Evolutionary conservation across 2,888 invertebrate genomes (phyloP), one percentile per base, ranked within the genome.

Genomic region (Cancer borealis): DNA sequence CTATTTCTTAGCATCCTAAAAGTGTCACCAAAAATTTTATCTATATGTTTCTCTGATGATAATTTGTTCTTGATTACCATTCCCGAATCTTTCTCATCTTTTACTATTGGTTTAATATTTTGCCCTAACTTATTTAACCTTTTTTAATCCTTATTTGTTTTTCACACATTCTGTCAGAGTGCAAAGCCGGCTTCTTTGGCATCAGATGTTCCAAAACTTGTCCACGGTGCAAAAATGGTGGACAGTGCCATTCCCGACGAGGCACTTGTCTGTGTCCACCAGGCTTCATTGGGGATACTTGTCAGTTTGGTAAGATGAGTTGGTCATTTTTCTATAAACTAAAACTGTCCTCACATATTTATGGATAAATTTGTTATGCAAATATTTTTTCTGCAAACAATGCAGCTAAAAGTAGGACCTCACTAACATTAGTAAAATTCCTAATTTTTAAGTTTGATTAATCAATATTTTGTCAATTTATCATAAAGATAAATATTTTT

Each of bases 191-290:
- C n/a, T 60, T 30, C 47, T 94, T 60, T 14, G 94, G 94, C 79
- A 8, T 73, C 0, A 39, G 60, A 26, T 94, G 94, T 66, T 21
- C 12, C 0, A 6, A 45, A 0, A 26, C 45, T 21, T 94, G 94
- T 30, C 94, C 94, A 5, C 39, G 54, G 17, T 94, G 94, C 66
- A 84, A 17, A 12, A 90, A 91, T 79, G 93, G 93, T 8, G 93
- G 93, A 10, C 49, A 90, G 49, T 94, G 94, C 87, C 92, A 94
- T 89, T 14, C 92, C 17, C 66, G 26, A 6, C 45, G 87, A 12
- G 94, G 94, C 17, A 54, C 47, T 17, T 94, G 94, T 60, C 90
- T 94, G 47, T 94, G 94, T 90, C 66, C 94, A 45, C 94, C 94
- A 10, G 94, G 94, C 46, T 92, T 90, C 84, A 66, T 54, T 5